Evolutionary conservation across 2,113 vertebrate species (phyloP), one percentile per base, ranked within the genome.

Genomic region (Gobio gobio): DNA sequence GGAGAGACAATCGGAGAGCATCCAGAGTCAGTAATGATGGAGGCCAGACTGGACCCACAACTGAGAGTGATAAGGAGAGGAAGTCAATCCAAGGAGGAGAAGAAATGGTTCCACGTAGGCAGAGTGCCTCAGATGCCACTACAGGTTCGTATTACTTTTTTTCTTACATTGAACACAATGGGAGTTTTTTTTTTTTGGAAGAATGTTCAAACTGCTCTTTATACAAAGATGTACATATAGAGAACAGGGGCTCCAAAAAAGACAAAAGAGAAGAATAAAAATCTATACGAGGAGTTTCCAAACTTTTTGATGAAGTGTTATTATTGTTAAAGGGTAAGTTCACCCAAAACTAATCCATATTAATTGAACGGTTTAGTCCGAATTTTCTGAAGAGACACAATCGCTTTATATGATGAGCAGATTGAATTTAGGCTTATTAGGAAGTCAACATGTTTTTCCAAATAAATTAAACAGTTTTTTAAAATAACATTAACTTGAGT

Each of bases 1-100:
- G 94, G 87, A 97, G 93, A 88, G 93, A 94, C 59, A 97, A 95
- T 90, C 96, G 95, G 78, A 97, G 95, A 89, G 88, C 94, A 0
- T 90, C 93, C 0, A 83, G 90, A 0, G 91, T 93, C 82, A 96
- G 95, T 84, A 88, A 96, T 89, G 97, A 96, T 26, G 91, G 89
- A 83, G 40, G 88, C 64, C 83, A 80, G 58, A 29, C 36, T 49
- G 45, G 80, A 78, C 86, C 91, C 16, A 47, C 75, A 0, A 76
- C 86, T 18, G 92, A 93, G 29, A 84, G 87, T 74, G 91, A 91
- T 73, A 88, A 82, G 78, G 47, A 80, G 9, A 61, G 54, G 7
- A 86, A 47, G n/a, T 70, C 54, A 33, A 76, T 79, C 58, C 61
- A 79, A 40, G 83, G 70, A 78, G 64, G 26, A 88, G 87, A 88